A percentile compares a stretch with the other conserved stretches of the same genome.
Conservation (phyloP, 2,888 invertebrate genomes). For the Pristionchus maxplancki region DNA sequence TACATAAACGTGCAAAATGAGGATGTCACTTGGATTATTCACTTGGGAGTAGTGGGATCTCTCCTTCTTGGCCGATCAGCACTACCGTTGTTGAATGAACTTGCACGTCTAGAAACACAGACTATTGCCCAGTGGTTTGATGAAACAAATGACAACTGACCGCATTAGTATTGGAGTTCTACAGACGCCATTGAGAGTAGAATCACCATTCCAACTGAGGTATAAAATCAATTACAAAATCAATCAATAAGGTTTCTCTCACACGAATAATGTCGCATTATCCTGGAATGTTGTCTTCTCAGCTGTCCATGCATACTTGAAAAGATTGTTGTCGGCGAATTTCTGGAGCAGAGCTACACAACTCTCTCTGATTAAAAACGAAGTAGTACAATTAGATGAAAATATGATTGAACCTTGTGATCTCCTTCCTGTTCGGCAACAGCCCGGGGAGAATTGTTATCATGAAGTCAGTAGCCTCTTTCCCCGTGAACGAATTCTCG, state of each 20-base stretch:
- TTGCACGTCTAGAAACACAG: slow-evolving; percentile 2
- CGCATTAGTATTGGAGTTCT: slow-evolving; percentile 32
- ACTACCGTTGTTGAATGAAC: slow-evolving; percentile 46
- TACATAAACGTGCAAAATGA: background rate
- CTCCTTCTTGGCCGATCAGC: background rate
- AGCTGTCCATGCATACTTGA: slow-evolving; percentile 19
- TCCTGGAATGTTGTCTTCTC: slow-evolving; percentile 47
- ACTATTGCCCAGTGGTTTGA: background rate
- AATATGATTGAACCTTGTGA: slow-evolving; percentile 34
- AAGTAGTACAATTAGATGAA: too few species aligned
- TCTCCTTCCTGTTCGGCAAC: slow-evolving; percentile 9
- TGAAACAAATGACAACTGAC: background rate
- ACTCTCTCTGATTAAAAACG: slow-evolving; percentile 48
- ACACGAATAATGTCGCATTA: slow-evolving; percentile 51
- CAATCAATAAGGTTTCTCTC: background rate
- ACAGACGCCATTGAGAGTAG: slow-evolving; percentile 42
- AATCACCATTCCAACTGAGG: slow-evolving; percentile 41
- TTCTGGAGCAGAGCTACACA: slow-evolving; percentile 32
- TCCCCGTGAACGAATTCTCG: slow-evolving; percentile 57
- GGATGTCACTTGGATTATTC: background rate
- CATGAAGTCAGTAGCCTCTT: slow-evolving; percentile 57
- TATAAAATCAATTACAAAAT: background rate
- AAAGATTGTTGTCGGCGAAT: slow-evolving; percentile 39
- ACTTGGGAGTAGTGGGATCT: background rate
- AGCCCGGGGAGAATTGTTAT: slow-evolving; percentile 51